A percentile compares a stretch with the other conserved stretches of the same genome.
These are phyloP conservation scores for Amia ocellicauda DNA, from an alignment of 2,113 vertebrate genomes.

Conservation along the genomic window DNA sequence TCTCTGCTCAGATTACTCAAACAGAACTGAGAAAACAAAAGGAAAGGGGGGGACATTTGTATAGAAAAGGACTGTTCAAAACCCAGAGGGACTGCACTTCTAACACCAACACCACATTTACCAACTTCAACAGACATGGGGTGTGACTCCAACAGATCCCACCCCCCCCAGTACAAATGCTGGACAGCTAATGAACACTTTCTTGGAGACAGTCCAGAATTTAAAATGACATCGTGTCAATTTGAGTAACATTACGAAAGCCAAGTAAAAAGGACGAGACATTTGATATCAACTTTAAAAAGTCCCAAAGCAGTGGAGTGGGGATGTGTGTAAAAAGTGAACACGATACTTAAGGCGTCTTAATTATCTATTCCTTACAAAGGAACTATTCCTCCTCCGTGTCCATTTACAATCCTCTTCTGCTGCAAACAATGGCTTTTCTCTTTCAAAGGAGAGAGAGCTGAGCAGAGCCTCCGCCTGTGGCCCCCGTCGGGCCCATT, in stretches of 20 bases:
- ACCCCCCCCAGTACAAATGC: background rate
- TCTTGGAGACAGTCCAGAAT: background rate
- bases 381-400: background rate
- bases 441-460: background rate
- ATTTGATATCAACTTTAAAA: background rate
- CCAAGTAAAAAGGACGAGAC: background rate
- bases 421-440: background rate
- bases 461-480: slow-evolving; percentile 62
- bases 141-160: background rate
- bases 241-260: slow-evolving; percentile 5
- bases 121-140: slow-evolving; percentile 6
- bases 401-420: slow-evolving; percentile 10
- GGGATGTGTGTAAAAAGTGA: background rate
- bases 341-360: slow-evolving; percentile 1
- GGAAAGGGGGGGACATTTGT: too few species aligned
- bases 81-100: background rate
- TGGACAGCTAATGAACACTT: background rate
- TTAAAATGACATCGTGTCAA: slow-evolving; percentile 7
- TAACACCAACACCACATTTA: slow-evolving; percentile 14
- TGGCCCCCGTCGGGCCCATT: slow-evolving; percentile 45
- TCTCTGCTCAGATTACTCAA: too few species aligned
- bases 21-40: too few species aligned
- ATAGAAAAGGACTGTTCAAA: background rate
- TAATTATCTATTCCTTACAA: background rate
- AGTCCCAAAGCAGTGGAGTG: background rate